Evolutionary conservation across 2,888 invertebrate species (phyloP), one percentile per base, ranked within the genome.

Genomic region (Subacronicta megacephala): DNA sequence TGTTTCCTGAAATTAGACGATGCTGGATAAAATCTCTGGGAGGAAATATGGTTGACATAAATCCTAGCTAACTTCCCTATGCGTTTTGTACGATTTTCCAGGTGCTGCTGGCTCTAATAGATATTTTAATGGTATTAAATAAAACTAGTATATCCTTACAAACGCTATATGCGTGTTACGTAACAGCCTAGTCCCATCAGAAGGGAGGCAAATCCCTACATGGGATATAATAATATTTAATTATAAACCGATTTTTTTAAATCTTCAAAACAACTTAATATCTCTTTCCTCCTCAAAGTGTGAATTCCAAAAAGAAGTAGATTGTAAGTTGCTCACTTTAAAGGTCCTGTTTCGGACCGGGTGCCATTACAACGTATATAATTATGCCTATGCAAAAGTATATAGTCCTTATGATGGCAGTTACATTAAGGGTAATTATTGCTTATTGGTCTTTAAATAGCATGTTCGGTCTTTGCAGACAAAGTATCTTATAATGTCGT

Each of bases 301-400:
- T 29, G 13, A 38, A 15, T 35, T 23, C 26, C 1, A 26, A 46
- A 61, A 37, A 38, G 18, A 18, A 5, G 4, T 31, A 12, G 3
- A 44, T 9, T 15, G 15, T 43, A 55, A 42, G 31, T 13, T 23
- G 35, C 42, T 31, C 40, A 26, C 15, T 45, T 54, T 42, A 35
- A 50, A 31, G 37, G 13, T 45, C 9, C 17, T 41, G 35, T 45
- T 49, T 36, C 6, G 23, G 47, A 61, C 53, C 49, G 29, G 67
- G 38, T 40, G 20, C 35, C 18, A 68, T 68, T 45, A 67, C 58
- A 47, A 51, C 29, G 16, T 7, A n/a, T 35, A 45, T 46, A 45
- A 68, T 53, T 49, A 64, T 45, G 18, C 42, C 10, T 37, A 42
- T 29, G 18, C 5, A 20, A 23, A 38, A 44, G 20, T 45, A 58